These are phyloP conservation scores for Spheniscus mendiculus DNA, from an alignment of 2,113 vertebrate genomes.

Conservation along the genomic window DNA sequence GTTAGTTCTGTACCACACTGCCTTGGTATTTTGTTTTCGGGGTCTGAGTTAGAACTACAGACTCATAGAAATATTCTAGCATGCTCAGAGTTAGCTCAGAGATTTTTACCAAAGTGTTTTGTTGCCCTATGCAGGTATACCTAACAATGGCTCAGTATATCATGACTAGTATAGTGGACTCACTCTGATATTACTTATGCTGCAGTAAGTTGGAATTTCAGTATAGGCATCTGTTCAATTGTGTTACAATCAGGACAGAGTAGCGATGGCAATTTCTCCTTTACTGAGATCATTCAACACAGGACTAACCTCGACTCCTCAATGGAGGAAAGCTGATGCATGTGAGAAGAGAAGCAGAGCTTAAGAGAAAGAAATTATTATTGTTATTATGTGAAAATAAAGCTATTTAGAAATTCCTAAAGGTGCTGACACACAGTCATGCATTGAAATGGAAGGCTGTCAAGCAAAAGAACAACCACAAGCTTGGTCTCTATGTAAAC, in stretches of 20 bases:
- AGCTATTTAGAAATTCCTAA: background rate
- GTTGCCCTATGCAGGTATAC: background rate
- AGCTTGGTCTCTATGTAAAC: background rate
- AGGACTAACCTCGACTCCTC: background rate
- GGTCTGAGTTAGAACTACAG: background rate
- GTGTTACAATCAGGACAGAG: background rate
- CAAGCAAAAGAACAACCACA: background rate
- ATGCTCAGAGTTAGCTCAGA: background rate
- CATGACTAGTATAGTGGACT: background rate
- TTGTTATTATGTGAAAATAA: background rate
- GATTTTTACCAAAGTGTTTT: background rate
- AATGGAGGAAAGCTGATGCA: background rate
- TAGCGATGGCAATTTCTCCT: background rate
- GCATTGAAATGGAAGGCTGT: background rate
- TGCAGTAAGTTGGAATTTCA: background rate
- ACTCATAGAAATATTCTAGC: background rate
- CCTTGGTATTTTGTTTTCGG: background rate
- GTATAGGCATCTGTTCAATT: background rate
- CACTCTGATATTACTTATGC: background rate
- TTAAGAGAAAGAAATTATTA: background rate
- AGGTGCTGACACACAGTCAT: background rate
- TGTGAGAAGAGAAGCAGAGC: background rate
- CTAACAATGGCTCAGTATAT: background rate
- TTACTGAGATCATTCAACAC: accelerated
- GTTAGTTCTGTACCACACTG: background rate